Percentiles rank a stretch among this genome's conserved stretches.
phyloP scores from a whole-genome alignment of 2,113 vertebrate genomes.

The Colinus virginianus region DNA sequence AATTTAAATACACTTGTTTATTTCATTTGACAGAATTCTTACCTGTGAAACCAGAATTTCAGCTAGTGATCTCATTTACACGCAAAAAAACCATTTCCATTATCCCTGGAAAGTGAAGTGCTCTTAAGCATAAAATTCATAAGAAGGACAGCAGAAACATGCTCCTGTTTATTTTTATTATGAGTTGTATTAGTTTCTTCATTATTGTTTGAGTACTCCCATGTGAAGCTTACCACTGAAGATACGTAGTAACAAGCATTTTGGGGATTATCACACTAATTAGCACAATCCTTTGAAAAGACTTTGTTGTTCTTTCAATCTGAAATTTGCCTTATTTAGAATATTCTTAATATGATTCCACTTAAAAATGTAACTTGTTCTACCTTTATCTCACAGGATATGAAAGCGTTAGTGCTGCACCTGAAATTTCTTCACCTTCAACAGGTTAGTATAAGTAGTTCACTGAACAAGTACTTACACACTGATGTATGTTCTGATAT shows the following conservation, averaged over 20 bases:
- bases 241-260: background rate
- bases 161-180: background rate
- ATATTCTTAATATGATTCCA: background rate
- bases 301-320: background rate
- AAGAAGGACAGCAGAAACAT: background rate
- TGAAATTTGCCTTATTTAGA: background rate
- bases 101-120: background rate
- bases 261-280: background rate
- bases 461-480: background rate
- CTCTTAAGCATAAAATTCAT: background rate
- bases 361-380: background rate
- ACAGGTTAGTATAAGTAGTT: conserved; percentile 26
- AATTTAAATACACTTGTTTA: background rate
- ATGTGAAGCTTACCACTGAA: background rate
- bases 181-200: background rate
- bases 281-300: background rate
- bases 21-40: background rate
- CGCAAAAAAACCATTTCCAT: background rate
- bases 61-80: background rate
- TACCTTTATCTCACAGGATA: conserved; percentile 10
- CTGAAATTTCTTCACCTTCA: background rate
- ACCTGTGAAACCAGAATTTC: background rate
- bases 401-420: background rate
- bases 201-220: background rate
- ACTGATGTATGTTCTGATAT: background rate